These are phyloP conservation scores for Nasonovia ribisnigri DNA, from an alignment of 2,888 invertebrate species.

Conservation along the genomic window DNA sequence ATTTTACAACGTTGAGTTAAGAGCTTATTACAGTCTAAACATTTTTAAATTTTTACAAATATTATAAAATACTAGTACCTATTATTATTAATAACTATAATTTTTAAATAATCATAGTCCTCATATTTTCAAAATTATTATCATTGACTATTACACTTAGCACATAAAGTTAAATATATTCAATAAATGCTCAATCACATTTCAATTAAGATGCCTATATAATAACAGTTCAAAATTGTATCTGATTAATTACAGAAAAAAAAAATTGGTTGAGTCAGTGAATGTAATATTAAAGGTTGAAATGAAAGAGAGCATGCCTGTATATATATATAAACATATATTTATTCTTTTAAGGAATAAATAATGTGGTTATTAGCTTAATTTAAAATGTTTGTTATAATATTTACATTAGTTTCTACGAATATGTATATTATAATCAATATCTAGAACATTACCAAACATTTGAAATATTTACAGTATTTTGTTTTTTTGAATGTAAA, in stretches of 20 bases:
- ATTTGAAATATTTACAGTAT: not conserved
- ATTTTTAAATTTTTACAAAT: too few relatives aligned
- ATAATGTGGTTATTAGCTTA: not conserved
- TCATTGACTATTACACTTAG: too few relatives aligned
- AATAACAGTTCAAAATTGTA: not conserved
- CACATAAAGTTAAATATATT: not conserved
- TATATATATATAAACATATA: not conserved
- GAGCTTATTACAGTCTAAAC: too few relatives aligned
- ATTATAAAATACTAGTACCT: too few relatives aligned
- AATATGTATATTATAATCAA: not conserved
- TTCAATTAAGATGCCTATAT: not conserved
- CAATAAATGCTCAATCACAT: not conserved
- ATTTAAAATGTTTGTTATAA: not conserved
- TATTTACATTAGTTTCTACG: not conserved
- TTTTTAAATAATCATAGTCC: not conserved
- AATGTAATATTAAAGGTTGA: not conserved
- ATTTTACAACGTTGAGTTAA: not conserved
- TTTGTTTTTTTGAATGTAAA: not conserved
- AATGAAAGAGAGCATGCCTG: not conserved
- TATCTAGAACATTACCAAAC: not conserved
- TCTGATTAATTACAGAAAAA: not conserved
- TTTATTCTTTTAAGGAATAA: not conserved
- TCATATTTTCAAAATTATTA: not conserved
- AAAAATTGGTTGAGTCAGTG: not conserved
- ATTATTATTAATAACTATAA: not conserved